Conservation (phyloP, 2,797 vertebrate genomes). For the Bucorvus abyssinicus region DNA sequence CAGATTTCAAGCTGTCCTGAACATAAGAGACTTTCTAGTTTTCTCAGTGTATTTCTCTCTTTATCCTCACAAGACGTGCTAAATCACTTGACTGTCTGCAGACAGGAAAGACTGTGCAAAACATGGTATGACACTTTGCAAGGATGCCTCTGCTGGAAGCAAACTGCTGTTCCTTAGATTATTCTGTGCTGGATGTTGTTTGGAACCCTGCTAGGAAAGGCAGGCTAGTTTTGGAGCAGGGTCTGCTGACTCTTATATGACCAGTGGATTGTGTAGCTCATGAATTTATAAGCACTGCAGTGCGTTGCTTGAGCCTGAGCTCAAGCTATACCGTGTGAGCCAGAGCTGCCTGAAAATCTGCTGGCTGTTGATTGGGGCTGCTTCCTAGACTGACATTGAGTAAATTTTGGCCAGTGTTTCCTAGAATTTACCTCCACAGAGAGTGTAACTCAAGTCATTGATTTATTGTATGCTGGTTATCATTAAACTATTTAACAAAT, state of each 20-base stretch:
- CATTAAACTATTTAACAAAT: not conserved
- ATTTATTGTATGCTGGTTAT: not conserved
- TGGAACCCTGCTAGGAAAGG: not conserved
- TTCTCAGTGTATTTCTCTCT: not conserved
- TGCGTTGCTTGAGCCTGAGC: not conserved
- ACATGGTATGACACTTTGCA: not conserved
- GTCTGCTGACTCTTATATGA: not conserved
- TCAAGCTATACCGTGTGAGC: accelerated
- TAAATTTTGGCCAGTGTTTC: not conserved
- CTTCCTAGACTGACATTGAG: not conserved
- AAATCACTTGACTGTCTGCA: conserved; percentile 21
- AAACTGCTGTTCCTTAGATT: not conserved
- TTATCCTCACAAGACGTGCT: not conserved
- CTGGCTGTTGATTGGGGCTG: not conserved
- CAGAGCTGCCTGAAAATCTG: not conserved
- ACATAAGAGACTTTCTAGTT: not conserved
- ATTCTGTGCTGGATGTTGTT: not conserved
- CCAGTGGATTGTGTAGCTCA: not conserved
- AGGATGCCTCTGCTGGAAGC: not conserved
- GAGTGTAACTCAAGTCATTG: not conserved
- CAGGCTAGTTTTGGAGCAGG: not conserved
- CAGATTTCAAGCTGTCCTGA: not conserved
- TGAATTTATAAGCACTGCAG: not conserved
- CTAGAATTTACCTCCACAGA: not conserved
- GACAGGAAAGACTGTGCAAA: not conserved